These are phyloP conservation scores for Trichonephila inaurata DNA, from an alignment of 1,140 invertebrate genomes.

Conservation along the genomic window DNA sequence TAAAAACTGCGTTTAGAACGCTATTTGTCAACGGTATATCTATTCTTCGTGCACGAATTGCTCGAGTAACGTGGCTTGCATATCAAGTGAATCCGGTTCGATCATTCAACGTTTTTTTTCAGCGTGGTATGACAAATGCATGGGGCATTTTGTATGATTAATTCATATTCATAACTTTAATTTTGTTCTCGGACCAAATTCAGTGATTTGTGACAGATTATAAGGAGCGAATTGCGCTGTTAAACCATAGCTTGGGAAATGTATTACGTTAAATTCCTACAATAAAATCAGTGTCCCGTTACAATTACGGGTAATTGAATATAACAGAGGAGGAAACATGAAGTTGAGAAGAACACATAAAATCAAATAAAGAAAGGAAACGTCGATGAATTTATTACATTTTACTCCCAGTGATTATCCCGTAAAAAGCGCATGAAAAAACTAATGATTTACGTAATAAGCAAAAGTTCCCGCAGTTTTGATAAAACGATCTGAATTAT, in stretches of 20 bases:
- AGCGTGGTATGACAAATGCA: background rate
- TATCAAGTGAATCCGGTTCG: conserved; percentile 16
- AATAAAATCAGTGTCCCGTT: background rate
- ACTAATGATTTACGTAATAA: no score
- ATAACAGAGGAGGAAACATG: background rate
- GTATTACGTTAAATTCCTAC: background rate
- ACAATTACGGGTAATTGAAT: background rate
- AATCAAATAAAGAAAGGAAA: no score
- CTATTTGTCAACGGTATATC: conserved; percentile 71
- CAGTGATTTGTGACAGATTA: conserved; percentile 31
- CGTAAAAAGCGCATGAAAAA: no score
- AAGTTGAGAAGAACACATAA: no score
- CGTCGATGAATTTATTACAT: no score
- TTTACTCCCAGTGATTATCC: no score
- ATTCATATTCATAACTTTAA: conserved; percentile 18
- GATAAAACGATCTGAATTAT: no score
- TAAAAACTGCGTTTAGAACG: conserved; percentile 66
- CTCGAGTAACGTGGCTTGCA: conserved; percentile 7
- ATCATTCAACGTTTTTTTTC: background rate
- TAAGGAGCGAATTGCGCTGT: background rate
- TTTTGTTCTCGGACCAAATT: background rate
- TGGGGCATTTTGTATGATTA: conserved; percentile 16
- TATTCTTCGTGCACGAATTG: conserved; percentile 35
- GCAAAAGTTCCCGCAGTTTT: no score
- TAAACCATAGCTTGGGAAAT: background rate